Evolutionary conservation across 2,888 invertebrate species (phyloP).

Genomic region (Phragmatobia fuliginosa): DNA sequence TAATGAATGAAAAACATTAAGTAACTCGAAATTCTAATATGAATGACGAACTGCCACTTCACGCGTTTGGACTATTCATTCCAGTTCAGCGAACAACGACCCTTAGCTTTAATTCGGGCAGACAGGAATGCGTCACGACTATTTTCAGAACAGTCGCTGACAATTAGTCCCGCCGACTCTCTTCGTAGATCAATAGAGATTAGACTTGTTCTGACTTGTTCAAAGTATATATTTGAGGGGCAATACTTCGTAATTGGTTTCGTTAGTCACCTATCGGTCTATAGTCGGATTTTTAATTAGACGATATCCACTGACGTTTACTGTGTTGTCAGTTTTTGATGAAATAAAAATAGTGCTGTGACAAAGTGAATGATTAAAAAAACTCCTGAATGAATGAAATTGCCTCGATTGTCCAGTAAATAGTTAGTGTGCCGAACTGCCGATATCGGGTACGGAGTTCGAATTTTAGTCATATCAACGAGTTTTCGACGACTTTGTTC

Average conservation of each 20-base stretch:
- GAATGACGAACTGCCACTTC: neutral
- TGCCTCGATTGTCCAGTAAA: too few relatives aligned
- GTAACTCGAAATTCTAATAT: neutral
- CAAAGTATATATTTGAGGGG: neutral
- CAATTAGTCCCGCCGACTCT: neutral
- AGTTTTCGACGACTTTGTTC: too few relatives aligned
- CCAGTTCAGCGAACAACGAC: neutral
- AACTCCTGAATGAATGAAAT: too few relatives aligned
- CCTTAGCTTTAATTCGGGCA: neutral
- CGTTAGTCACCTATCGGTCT: neutral
- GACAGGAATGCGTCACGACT: slow-evolving; percentile 1
- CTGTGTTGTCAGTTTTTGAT: too few relatives aligned
- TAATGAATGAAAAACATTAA: too few relatives aligned
- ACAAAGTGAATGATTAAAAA: too few relatives aligned
- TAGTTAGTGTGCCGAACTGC: too few relatives aligned
- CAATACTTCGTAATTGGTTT: neutral
- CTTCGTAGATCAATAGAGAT: neutral
- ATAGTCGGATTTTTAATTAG: too few relatives aligned
- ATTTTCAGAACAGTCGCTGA: neutral
- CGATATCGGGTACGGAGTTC: too few relatives aligned
- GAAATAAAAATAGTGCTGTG: too few relatives aligned
- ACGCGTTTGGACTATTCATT: neutral
- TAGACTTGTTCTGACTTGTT: neutral
- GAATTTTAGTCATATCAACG: too few relatives aligned
- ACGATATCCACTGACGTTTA: too few relatives aligned